Conservation (phyloP, 2,113 vertebrate genomes). For the Ondatra zibethicus region DNA sequence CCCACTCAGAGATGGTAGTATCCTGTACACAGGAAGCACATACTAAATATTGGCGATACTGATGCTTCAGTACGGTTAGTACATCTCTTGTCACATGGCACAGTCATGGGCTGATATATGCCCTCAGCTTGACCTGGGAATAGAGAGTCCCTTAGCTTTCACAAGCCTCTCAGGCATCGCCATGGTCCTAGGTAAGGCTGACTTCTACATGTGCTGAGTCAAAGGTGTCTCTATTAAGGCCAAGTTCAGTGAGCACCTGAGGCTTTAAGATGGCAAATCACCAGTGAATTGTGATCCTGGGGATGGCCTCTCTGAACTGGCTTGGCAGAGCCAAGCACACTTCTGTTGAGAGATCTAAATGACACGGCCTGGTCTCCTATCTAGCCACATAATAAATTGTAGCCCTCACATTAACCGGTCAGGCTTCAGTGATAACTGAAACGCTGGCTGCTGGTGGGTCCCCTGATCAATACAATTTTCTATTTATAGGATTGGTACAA, state of each 20-base stretch:
- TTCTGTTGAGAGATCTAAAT: constrained; percentile 78
- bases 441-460: constrained; percentile 81
- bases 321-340: constrained; percentile 68
- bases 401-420: constrained; percentile 85
- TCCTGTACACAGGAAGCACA: too few species aligned
- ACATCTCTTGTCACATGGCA: too few species aligned
- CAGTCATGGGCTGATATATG: rapidly evolving
- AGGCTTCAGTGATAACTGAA: constrained; percentile 87
- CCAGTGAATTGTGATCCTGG: not conserved
- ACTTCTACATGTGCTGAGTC: not conserved
- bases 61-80: rapidly evolving
- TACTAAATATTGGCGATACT: not conserved
- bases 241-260: constrained; percentile 36
- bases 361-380: constrained; percentile 75
- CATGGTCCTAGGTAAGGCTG: not conserved
- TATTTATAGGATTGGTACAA: constrained; percentile 89
- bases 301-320: not conserved
- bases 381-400: constrained; percentile 85
- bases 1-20: not conserved
- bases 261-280: constrained; percentile 64
- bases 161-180: not conserved
- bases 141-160: not conserved
- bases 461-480: constrained; percentile 86
- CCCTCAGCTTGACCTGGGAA: not conserved
- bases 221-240: constrained; percentile 20